phyloP scores from a whole-genome alignment of 2,113 vertebrate genomes.

The Pandion haliaetus region DNA sequence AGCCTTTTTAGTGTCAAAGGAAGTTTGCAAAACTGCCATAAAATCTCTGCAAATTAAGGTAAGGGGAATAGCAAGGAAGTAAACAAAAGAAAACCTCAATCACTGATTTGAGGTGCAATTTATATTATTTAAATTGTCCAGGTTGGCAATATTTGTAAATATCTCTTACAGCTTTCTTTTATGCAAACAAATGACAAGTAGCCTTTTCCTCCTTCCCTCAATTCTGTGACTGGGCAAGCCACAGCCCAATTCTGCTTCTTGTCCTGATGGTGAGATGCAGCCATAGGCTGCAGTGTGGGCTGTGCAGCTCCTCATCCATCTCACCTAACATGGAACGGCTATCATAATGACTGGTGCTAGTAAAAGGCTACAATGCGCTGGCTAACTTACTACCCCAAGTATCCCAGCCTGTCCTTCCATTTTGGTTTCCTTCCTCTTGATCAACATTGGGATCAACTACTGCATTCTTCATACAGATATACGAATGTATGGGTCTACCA shows the following conservation, averaged over 20 bases:
- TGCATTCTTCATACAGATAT: not conserved
- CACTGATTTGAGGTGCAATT: not conserved
- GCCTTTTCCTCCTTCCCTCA: not conserved
- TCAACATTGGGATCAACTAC: not conserved
- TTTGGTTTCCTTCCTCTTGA: not conserved
- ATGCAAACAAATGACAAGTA: not conserved
- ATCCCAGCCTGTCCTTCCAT: not conserved
- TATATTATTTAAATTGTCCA: not conserved
- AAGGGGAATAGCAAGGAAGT: not conserved
- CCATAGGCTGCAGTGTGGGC: not conserved
- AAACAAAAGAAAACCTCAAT: not conserved
- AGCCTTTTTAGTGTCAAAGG: not conserved
- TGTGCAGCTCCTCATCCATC: not conserved
- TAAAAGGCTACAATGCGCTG: not conserved
- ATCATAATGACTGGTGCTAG: accelerated
- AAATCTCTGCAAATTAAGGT: not conserved
- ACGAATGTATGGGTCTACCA: not conserved
- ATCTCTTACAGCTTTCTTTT: not conserved
- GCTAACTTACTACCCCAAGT: not conserved
- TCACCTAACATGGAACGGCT: accelerated
- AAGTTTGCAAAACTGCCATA: not conserved
- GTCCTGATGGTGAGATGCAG: not conserved
- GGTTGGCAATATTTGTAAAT: not conserved
- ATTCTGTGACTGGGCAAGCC: not conserved
- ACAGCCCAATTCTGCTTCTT: not conserved